These are phyloP conservation scores for Chrysopa pallens DNA, from an alignment of 1,140 invertebrate genomes.

Conservation along the genomic window DNA sequence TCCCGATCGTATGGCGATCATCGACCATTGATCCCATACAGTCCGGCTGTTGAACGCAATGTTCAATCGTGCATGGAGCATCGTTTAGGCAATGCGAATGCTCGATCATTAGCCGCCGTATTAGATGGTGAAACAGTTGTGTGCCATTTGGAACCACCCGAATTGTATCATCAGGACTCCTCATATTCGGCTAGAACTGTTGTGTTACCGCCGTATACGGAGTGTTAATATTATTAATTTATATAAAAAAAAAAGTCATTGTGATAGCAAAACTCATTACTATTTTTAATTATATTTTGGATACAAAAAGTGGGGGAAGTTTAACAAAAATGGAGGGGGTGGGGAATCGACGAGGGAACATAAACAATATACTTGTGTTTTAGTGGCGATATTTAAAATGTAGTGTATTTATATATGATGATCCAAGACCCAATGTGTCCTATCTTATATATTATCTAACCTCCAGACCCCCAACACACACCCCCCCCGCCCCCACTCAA, in stretches of 20 bases:
- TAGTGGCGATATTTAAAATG: too few relatives aligned
- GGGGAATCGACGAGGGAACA: too few relatives aligned
- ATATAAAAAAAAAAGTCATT: neutral
- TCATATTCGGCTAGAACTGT: conserved; percentile 19
- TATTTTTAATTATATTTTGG: too few relatives aligned
- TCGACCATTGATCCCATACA: conserved; percentile 37
- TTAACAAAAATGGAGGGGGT: too few relatives aligned
- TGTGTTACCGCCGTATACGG: conserved; percentile 20
- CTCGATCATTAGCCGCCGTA: conserved; percentile 51
- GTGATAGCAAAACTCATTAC: neutral
- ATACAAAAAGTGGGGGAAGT: too few relatives aligned
- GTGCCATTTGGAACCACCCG: conserved; percentile 53
- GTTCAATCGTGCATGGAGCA: conserved; percentile 12
- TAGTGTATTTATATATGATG: too few relatives aligned
- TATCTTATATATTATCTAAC: too few relatives aligned
- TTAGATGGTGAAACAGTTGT: conserved; percentile 68
- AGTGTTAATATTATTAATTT: conserved; percentile 13
- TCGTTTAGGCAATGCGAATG: conserved; percentile 28
- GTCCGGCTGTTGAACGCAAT: conserved; percentile 18
- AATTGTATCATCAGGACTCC: conserved; percentile 16
- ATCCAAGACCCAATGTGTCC: too few relatives aligned
- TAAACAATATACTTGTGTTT: too few relatives aligned
- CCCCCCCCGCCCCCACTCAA: too few relatives aligned
- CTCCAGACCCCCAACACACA: too few relatives aligned
- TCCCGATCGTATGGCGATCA: conserved; percentile 66